phyloP scores from a whole-genome alignment of 2,113 vertebrate genomes.

The Pseudopodoces humilis region DNA sequence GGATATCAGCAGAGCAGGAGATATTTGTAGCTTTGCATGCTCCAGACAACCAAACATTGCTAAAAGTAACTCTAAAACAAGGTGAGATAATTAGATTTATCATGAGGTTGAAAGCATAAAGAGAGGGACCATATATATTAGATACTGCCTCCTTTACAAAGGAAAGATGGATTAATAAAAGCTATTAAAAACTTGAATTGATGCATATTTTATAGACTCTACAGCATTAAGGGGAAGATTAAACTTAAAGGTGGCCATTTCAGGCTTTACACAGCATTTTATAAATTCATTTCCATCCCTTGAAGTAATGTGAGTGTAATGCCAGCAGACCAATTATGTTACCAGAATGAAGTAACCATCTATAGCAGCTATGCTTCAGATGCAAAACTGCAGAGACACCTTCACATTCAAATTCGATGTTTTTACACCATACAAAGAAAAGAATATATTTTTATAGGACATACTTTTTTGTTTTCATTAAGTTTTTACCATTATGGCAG shows the following conservation, averaged over 20 bases:
- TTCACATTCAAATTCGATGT: neutral
- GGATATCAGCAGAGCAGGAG: neutral
- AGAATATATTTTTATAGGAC: neutral
- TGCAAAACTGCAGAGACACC: neutral
- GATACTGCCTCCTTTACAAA: constrained; percentile 48
- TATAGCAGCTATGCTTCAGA: constrained; percentile 22
- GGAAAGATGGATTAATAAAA: constrained; percentile 70
- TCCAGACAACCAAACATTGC: constrained; percentile 4
- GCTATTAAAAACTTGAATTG: constrained; percentile 73
- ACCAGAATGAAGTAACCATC: constrained; percentile 14
- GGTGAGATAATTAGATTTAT: constrained; percentile 22
- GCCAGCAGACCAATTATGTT: constrained; percentile 68
- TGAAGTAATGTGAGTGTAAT: constrained; percentile 49
- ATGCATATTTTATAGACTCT: constrained; percentile 77
- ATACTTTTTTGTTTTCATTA: neutral
- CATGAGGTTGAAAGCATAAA: neutral
- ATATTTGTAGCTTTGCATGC: neutral
- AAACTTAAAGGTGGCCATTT: constrained; percentile 74
- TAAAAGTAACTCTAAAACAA: constrained; percentile 26
- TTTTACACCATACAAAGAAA: neutral
- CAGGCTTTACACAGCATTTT: constrained; percentile 63
- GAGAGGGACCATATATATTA: constrained; percentile 20
- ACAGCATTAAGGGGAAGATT: constrained; percentile 70
- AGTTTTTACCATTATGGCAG: neutral
- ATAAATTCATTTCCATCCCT: constrained; percentile 71